Evolutionary conservation across 2,113 vertebrate species (phyloP).

Genomic region (Sphyrna mokarran): DNA sequence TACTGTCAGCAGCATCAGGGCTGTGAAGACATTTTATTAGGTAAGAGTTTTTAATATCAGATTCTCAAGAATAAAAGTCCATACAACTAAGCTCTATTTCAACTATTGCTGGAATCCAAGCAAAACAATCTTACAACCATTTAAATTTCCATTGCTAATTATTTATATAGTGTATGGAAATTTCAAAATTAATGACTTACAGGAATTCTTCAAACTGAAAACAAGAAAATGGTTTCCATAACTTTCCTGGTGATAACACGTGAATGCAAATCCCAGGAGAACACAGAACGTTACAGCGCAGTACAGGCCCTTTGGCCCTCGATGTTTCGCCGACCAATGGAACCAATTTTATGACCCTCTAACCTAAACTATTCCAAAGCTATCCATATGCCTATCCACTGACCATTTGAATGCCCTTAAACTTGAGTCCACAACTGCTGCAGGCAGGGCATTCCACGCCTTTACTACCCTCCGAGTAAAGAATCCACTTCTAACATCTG

Average conservation of each 20-base stretch:
- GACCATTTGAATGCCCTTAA: too few relatives aligned
- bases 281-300: too few relatives aligned
- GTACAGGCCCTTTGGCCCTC: too few relatives aligned
- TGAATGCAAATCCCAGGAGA: background rate
- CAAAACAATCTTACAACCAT: background rate
- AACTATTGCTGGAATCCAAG: background rate
- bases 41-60: background rate
- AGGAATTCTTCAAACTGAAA: background rate
- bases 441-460: too few relatives aligned
- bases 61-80: background rate
- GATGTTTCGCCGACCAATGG: too few relatives aligned
- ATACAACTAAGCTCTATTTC: background rate
- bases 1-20: conserved; percentile 89
- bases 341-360: too few relatives aligned
- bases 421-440: too few relatives aligned
- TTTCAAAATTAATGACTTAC: background rate
- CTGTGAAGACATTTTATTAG: conserved; percentile 52
- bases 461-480: too few relatives aligned
- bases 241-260: background rate
- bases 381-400: too few relatives aligned
- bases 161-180: background rate
- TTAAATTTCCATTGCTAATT: background rate
- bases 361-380: too few relatives aligned
- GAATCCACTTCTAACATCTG: too few relatives aligned
- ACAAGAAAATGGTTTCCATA: background rate